Conservation (phyloP, 2,888 invertebrate species). For the Phragmatobia fuliginosa region DNA sequence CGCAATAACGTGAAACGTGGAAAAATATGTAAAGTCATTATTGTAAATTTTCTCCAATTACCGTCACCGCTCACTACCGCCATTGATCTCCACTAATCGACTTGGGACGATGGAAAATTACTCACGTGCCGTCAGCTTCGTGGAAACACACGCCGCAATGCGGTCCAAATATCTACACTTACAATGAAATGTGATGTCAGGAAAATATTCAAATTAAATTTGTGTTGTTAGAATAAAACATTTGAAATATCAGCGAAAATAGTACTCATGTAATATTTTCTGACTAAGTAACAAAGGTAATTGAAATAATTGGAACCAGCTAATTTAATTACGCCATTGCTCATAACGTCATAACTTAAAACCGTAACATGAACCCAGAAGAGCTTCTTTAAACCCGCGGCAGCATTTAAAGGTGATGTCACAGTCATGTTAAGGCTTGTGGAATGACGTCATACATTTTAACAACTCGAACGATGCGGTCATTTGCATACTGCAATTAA, state of each 20-base stretch:
- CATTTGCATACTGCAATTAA: background rate
- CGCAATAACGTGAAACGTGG: slow-evolving; percentile 40
- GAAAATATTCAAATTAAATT: background rate
- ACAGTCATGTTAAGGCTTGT: slow-evolving; percentile 22
- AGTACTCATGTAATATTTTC: too few relatives aligned
- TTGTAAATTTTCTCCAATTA: slow-evolving; percentile 50
- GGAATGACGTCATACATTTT: slow-evolving; percentile 23
- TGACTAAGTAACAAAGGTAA: background rate
- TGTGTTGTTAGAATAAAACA: background rate
- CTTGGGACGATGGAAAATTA: slow-evolving; percentile 45
- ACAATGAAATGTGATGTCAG: slow-evolving; percentile 14
- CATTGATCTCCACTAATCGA: slow-evolving; percentile 46
- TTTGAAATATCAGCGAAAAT: background rate
- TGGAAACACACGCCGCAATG: slow-evolving; percentile 54
- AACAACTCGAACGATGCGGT: background rate
- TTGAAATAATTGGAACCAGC: slow-evolving; percentile 11
- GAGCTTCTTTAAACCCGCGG: slow-evolving; percentile 27
- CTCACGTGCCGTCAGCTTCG: slow-evolving; percentile 46
- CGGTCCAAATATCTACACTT: slow-evolving; percentile 37
- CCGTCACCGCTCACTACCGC: slow-evolving; percentile 41
- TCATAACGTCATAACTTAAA: slow-evolving; percentile 8
- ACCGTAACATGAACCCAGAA: slow-evolving; percentile 13
- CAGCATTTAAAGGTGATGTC: slow-evolving; percentile 20
- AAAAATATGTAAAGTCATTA: slow-evolving; percentile 47
- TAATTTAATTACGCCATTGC: slow-evolving; percentile 24